Conservation (phyloP, 2,888 invertebrate genomes). For the Malthinus seriepunctatus region DNA sequence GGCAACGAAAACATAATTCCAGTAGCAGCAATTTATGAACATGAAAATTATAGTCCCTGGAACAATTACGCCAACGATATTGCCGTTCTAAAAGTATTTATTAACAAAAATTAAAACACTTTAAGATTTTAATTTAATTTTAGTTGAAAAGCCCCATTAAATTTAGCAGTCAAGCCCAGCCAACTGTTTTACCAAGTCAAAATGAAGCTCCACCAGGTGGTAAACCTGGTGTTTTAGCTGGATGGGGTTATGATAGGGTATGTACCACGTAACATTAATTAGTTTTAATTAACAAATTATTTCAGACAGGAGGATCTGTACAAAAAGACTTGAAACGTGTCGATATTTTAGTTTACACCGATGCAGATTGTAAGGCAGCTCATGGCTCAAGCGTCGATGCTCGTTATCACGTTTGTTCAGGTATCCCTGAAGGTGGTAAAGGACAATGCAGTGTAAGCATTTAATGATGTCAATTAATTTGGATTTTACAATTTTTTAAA, state of each 20-base stretch:
- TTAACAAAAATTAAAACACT: neutral
- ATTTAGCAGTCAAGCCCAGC: slow-evolving; percentile 25
- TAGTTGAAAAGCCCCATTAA: slow-evolving; percentile 34
- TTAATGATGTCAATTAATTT: neutral
- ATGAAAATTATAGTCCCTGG: slow-evolving; percentile 23
- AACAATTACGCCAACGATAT: slow-evolving; percentile 33
- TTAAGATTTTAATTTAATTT: slow-evolving; percentile 5
- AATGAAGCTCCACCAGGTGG: slow-evolving; percentile 26
- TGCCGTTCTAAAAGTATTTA: slow-evolving; percentile 33
- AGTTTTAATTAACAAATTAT: too few relatives aligned
- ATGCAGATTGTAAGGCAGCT: slow-evolving; percentile 27
- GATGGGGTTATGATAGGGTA: slow-evolving; percentile 34
- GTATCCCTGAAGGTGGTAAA: slow-evolving; percentile 42
- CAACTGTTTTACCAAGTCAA: slow-evolving; percentile 30
- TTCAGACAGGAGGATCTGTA: slow-evolving; percentile 48
- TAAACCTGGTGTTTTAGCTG: slow-evolving; percentile 30
- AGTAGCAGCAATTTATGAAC: slow-evolving; percentile 23
- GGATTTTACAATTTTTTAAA: neutral
- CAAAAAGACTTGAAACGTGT: slow-evolving; percentile 50
- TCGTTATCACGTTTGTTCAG: slow-evolving; percentile 48
- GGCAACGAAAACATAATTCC: slow-evolving; percentile 18
- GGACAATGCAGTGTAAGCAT: slow-evolving; percentile 45
- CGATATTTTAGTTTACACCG: slow-evolving; percentile 46
- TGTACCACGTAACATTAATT: too few relatives aligned
- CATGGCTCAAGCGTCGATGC: neutral